Evolutionary conservation across 2,113 vertebrate genomes (phyloP), one percentile per base, ranked within the genome.

Genomic region (Dascyllus trimaculatus): DNA sequence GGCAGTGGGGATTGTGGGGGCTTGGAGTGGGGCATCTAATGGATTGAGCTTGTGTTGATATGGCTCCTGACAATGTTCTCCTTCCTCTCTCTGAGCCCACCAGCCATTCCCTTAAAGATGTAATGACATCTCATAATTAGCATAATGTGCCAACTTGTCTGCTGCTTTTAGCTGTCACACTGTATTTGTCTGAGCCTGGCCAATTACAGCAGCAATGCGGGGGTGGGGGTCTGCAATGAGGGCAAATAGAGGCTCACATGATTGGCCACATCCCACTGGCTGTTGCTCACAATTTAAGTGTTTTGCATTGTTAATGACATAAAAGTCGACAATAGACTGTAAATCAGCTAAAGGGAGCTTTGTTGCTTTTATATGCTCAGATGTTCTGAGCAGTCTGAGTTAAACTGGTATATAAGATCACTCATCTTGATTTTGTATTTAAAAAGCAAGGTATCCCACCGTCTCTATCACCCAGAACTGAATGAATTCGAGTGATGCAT

Each of bases 101-200:
- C 76, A 90, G 91, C 88, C 85, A 88, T 90, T 90, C 87, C 80
- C 82, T 86, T 92, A 90, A 92, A 93, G 89, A 92, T 93, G 89
- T 93, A 93, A 94, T 91, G 92, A 92, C 92, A 90, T 88, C 75
- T 92, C 87, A 86, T 93, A 93, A 93, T 94, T 94, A 94, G 90
- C 91, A 94, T 93, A 92, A 94, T 94, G 91, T 91, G 85, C 89
- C 90, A 92, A 93, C 92, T 90, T 93, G 92, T 93, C 93, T 82
- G 88, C 91, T 92, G 91, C 91, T 90, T 93, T 94, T 90, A 93
- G 90, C 90, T 92, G 93, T 94, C 92, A 91, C 88, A 87, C 82
- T 80, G 89, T 87, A 89, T 94, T 94, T 93, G 86, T 92, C 86
- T 96, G 96, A 87, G 73, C 78, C 65, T 24, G 75, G 73, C 88